Conservation (phyloP, 2,113 vertebrate genomes). For the Pandion haliaetus region DNA sequence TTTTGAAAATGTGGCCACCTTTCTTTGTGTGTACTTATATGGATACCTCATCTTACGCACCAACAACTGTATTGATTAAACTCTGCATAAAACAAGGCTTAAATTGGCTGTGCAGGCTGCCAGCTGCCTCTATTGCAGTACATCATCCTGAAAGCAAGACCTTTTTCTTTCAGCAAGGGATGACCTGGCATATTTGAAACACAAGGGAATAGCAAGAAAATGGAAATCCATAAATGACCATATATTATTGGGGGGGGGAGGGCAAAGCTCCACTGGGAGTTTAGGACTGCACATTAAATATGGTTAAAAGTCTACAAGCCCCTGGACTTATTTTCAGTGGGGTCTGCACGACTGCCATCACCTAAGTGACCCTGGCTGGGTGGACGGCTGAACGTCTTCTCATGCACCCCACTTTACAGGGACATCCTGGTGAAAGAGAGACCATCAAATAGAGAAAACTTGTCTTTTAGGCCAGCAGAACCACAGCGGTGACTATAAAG, state of each 20-base stretch:
- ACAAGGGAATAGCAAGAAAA: neutral
- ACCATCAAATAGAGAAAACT: neutral
- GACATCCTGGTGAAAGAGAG: no score
- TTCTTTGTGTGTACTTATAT: neutral
- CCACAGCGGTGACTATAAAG: neutral
- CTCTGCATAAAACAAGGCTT: neutral
- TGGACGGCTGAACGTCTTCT: neutral
- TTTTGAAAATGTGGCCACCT: neutral
- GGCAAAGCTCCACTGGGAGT: neutral
- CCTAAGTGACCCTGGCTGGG: neutral
- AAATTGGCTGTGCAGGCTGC: neutral
- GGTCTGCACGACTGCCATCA: neutral
- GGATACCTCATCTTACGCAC: neutral
- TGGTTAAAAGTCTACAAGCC: neutral
- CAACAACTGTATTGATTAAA: neutral
- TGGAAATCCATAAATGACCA: neutral
- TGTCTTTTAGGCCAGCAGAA: neutral
- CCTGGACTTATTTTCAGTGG: neutral
- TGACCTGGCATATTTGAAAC: neutral
- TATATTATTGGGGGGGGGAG: no score
- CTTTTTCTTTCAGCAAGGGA: neutral
- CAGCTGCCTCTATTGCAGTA: neutral
- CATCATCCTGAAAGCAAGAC: neutral
- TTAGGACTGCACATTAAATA: neutral
- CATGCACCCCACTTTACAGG: rapidly evolving